phyloP scores from a whole-genome alignment of 1,140 invertebrate species.

The Diplogasteroides magnus region DNA sequence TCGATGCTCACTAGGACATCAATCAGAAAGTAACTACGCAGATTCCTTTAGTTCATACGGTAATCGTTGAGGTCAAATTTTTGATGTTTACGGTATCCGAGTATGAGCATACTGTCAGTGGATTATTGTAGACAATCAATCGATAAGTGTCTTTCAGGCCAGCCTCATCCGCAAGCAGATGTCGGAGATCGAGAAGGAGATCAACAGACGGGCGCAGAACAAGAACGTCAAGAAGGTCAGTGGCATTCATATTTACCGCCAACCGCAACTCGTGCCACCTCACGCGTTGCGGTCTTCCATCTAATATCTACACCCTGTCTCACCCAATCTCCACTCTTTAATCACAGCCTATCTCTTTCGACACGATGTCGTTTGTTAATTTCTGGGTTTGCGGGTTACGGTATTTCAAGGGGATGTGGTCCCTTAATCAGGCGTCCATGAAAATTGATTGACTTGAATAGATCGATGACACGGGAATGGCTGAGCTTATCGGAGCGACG shows the following conservation, averaged over 20 bases:
- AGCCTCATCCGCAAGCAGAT: conserved; percentile 52
- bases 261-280: neutral
- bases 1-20: no score
- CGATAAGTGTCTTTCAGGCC: no score
- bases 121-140: neutral
- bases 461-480: conserved; percentile 17
- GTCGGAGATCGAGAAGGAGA: conserved; percentile 52
- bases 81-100: no score
- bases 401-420: no score
- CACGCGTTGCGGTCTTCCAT: conserved; percentile 18
- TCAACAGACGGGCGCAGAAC: conserved; percentile 48
- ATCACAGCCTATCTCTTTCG: no score
- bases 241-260: neutral
- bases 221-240: conserved; percentile 52
- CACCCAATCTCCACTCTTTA: conserved; percentile 9
- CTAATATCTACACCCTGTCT: conserved; percentile 24
- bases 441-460: neutral
- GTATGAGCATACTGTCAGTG: no score
- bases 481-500: conserved; percentile 8
- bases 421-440: no score
- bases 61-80: no score
- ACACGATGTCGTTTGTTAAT: no score
- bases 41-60: no score
- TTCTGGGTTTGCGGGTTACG: no score
- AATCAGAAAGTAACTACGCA: no score